Percentiles rank a stretch among this genome's conserved stretches.
These are phyloP conservation scores for Caloenas nicobarica DNA, from an alignment of 2,113 vertebrate genomes.

Conservation along the genomic window DNA sequence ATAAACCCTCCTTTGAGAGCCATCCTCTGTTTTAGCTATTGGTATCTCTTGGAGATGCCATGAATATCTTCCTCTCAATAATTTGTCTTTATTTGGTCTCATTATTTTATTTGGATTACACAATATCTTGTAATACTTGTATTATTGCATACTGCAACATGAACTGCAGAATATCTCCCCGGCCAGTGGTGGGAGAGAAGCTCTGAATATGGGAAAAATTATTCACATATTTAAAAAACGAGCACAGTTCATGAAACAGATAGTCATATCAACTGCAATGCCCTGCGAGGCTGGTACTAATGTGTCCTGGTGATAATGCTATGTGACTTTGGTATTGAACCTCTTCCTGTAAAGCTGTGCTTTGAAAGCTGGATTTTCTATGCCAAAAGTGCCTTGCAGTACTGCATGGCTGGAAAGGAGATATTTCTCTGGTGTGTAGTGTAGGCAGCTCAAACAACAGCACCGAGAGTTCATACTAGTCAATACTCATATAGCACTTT, in stretches of 20 bases:
- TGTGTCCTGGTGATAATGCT: background rate
- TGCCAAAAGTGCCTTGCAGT: background rate
- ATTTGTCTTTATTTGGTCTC: background rate
- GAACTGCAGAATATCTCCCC: background rate
- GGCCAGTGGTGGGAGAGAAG: background rate
- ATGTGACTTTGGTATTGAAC: background rate
- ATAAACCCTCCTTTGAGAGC: background rate
- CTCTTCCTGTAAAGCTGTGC: background rate
- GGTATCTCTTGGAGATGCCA: background rate
- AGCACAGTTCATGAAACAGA: background rate
- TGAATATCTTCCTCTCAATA: background rate
- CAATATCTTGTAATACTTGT: background rate
- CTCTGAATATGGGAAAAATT: background rate
- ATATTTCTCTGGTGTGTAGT: background rate
- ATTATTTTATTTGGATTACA: background rate
- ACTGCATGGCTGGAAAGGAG: background rate
- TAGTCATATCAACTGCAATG: background rate
- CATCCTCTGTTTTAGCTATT: background rate
- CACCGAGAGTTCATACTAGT: background rate
- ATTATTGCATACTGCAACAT: background rate
- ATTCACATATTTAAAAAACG: background rate
- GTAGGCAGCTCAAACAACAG: background rate
- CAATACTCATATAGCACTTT: background rate
- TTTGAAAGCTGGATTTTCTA: background rate
- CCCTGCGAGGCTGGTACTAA: background rate